Evolutionary conservation across 2,888 invertebrate genomes (phyloP), one percentile per base, ranked within the genome.

Genomic region (Plebejus argus): DNA sequence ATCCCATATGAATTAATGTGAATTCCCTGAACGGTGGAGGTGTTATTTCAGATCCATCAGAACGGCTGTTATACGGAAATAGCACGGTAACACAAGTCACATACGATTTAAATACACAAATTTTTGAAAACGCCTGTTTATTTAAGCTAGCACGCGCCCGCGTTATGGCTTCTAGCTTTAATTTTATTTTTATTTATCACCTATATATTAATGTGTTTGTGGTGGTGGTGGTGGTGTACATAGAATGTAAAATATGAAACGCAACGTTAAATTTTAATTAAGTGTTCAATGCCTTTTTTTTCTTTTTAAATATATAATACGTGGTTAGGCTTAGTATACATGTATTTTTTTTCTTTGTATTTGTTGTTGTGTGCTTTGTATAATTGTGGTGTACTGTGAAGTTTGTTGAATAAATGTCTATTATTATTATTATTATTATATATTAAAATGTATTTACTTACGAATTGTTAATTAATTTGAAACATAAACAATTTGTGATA

Each of bases 31-130:
- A 87, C 88, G 85, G 87, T 87, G 84, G 89, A 89, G 89, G 88
- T 91, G 92, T 85, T 92, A 91, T 91, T 91, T 89, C 89, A 90
- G 90, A 89, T 89, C 90, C 91, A 87, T 90, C 91, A 91, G 89
- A 86, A 87, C 87, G 88, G 90, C 89, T 88, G 91, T 91, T 90
- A 90, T 89, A 91, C 93, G 81, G 85, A 91, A 94, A 94, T 94
- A 94, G 92, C 88, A 85, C 81, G 86, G 91, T 89, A 93, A 93
- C 92, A 91, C 92, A 90, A 93, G 91, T 93, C 93, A 91, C 91
- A 91, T 90, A 89, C 91, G 89, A 93, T 92, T 92, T 93, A 92
- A 93, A 93, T 92, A 92, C 89, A 93, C 93, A 91, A 90, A 93
- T 88, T 93, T 94, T 94, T 93, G 93, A 93, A 94, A 93, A 93